Evolutionary conservation across 2,888 invertebrate genomes (phyloP).

Genomic region (Acholoe squamosa): DNA sequence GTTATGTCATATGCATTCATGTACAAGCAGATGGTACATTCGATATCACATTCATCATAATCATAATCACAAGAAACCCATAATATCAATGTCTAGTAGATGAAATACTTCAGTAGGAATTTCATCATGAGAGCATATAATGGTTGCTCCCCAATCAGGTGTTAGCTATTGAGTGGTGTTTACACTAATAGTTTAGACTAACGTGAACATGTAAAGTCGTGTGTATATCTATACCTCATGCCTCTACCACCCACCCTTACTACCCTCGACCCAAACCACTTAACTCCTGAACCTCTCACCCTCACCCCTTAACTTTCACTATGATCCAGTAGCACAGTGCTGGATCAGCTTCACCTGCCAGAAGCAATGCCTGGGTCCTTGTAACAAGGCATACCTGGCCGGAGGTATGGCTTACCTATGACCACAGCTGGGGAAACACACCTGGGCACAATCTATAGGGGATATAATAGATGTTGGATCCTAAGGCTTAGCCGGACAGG

Average conservation of each 20-base stretch:
- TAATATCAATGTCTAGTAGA: not conserved
- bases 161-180: not conserved
- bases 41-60: not conserved
- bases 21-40: not conserved
- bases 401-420: not conserved
- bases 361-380: too few species aligned
- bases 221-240: constrained; percentile 12
- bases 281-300: constrained; percentile 12
- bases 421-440: not conserved
- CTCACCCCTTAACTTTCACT: not conserved
- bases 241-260: not conserved
- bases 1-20: not conserved
- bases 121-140: not conserved
- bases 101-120: not conserved
- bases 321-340: too few species aligned
- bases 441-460: not conserved
- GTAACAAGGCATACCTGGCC: not conserved
- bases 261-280: not conserved
- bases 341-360: too few species aligned
- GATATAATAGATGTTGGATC: not conserved
- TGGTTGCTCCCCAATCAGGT: not conserved
- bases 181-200: constrained; percentile 2
- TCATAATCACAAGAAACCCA: not conserved
- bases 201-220: constrained; percentile 10
- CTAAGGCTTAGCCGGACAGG: not conserved